A percentile compares a stretch with the other conserved stretches of the same genome.
Evolutionary conservation across 2,888 invertebrate genomes (phyloP).

Genomic region (Acleris emargana): DNA sequence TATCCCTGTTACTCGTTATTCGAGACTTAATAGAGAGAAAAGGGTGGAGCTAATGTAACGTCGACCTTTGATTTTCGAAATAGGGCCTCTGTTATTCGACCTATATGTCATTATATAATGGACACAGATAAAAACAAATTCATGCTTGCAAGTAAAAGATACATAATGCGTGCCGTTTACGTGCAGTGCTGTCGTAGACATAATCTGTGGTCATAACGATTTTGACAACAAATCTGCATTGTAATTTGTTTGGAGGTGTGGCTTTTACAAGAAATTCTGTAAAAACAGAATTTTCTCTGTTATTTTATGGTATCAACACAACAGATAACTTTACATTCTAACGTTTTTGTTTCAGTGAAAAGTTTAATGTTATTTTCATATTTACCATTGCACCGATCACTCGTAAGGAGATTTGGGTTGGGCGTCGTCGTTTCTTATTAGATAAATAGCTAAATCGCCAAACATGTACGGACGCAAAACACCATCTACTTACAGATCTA

Average conservation of each 20-base stretch:
- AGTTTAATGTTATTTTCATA: not conserved
- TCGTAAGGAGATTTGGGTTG: not conserved
- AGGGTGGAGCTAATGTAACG: too few species aligned
- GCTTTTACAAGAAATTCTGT: slow-evolving; percentile 6
- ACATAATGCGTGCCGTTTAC: too few species aligned
- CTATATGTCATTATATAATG: too few species aligned
- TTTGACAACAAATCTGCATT: too few species aligned
- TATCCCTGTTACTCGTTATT: too few species aligned
- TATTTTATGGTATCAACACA: not conserved
- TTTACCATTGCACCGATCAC: not conserved
- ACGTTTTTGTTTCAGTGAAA: slow-evolving; percentile 5
- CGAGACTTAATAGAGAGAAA: too few species aligned
- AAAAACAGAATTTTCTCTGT: not conserved
- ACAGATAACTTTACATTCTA: not conserved
- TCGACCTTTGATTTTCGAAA: too few species aligned
- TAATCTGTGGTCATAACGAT: too few species aligned
- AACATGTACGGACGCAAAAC: slow-evolving; percentile 90
- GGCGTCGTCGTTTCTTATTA: slow-evolving; percentile 14
- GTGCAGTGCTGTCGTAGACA: too few species aligned
- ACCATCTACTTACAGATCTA: slow-evolving; percentile 91
- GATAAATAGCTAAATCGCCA: slow-evolving; percentile 11
- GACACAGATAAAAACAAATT: too few species aligned
- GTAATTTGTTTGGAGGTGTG: slow-evolving; percentile 24
- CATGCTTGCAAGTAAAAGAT: too few species aligned
- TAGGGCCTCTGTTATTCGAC: too few species aligned